Evolutionary conservation across 2,113 vertebrate species (phyloP), one percentile per base, ranked within the genome.

Genomic region (Callaeas wilsoni): DNA sequence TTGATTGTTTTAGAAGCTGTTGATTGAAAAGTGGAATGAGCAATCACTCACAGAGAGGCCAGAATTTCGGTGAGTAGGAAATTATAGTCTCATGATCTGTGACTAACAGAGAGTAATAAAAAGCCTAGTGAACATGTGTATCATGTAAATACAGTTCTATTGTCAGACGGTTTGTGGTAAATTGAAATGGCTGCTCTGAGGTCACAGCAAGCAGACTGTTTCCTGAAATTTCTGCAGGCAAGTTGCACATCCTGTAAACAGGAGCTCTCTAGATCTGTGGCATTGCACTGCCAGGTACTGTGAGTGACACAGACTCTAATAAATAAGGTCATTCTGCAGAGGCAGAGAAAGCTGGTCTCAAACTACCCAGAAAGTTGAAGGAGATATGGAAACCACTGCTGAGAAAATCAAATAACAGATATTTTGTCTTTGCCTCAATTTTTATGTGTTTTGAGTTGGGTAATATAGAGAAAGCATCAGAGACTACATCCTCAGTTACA

Each of bases 171-270:
- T 46, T 80, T 95, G 75, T 87, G 82, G 87, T 52, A 52, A 70
- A 84, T 64, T 89, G 87, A 89, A 94, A 75, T 56, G 84, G 74
- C 82, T 85, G 65, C 37, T 85, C 78, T 76, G 82, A 90, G 78
- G 94, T 95, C 90, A 94, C 37, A 44, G 82, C 82, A 93, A 85
- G 71, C 63, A 80, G 82, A 27, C 12, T 25, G 49, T 73, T 96
- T 92, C 94, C 95, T 92, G 96, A 82, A 95, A 91, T 94, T 91
- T 79, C 82, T 91, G 90, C 62, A 85, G 92, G 67, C 78, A 82
- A 91, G 56, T 47, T 76, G 84, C 37, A 91, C 78, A 83, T 95
- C 90, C 92, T 94, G 94, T 93, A 88, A 93, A 92, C 49, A 86
- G 90, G 47, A 95, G 85, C 41, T 90, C 62, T n/a, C 55, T 29